phyloP scores from a whole-genome alignment of 30 jellyfish, hydroid and myxozoan genomes.

The Hydractinia symbiolongicarpus region DNA sequence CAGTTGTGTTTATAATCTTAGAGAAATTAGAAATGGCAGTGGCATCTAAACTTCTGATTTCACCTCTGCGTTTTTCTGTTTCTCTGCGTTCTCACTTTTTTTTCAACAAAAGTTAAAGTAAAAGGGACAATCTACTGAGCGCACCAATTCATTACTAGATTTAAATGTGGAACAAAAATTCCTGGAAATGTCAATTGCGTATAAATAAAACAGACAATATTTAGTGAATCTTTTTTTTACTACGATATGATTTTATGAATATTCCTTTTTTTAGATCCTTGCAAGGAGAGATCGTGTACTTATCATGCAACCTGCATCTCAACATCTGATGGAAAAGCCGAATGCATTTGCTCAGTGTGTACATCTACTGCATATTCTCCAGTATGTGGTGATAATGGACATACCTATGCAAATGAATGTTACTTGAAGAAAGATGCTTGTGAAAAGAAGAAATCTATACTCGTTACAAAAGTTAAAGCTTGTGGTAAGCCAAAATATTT shows the following conservation, averaged over 20 bases:
- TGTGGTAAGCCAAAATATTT: constrained; percentile 47
- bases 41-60: too few relatives aligned
- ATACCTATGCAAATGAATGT: constrained; percentile 28
- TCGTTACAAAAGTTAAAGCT: constrained; percentile 41
- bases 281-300: neutral
- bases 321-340: neutral
- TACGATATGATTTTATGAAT: neutral
- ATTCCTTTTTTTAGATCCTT: neutral
- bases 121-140: too few relatives aligned
- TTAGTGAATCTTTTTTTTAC: too few relatives aligned
- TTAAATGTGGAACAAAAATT: too few relatives aligned
- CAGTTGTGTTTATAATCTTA: too few relatives aligned
- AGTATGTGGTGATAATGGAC: constrained; percentile 35
- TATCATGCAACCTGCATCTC: neutral
- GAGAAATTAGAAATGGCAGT: too few relatives aligned
- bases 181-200: too few relatives aligned
- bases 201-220: too few relatives aligned
- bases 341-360: neutral
- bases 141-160: too few relatives aligned
- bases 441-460: constrained; percentile 15
- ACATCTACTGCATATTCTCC: constrained; percentile 10
- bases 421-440: constrained; percentile 44
- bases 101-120: too few relatives aligned
- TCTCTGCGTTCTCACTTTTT: too few relatives aligned
- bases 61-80: too few relatives aligned